These are phyloP conservation scores for Anastrepha ludens DNA, from an alignment of 1,140 invertebrate genomes.

Conservation along the genomic window DNA sequence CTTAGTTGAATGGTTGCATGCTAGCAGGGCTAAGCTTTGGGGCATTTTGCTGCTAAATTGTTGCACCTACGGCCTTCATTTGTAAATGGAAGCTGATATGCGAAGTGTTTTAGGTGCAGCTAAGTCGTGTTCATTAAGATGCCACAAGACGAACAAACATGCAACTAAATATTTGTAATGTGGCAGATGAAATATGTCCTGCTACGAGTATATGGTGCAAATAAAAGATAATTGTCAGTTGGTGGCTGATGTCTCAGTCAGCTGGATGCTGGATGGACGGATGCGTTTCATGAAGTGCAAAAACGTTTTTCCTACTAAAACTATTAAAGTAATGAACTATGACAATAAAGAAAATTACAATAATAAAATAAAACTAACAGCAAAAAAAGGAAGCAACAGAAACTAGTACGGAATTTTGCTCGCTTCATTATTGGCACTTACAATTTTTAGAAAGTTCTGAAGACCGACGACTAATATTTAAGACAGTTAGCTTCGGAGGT, in stretches of 20 bases:
- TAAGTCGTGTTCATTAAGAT: conserved; percentile 38
- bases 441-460: too few relatives aligned
- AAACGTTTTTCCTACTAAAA: not conserved
- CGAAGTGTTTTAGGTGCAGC: conserved; percentile 5
- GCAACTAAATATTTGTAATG: not conserved
- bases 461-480: too few relatives aligned
- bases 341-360: too few relatives aligned
- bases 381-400: too few relatives aligned
- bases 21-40: conserved; percentile 34
- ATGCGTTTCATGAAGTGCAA: not conserved
- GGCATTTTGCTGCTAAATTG: conserved; percentile 23
- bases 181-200: not conserved
- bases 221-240: not conserved
- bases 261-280: not conserved
- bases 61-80: conserved; percentile 40
- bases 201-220: not conserved
- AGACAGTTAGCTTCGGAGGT: too few relatives aligned
- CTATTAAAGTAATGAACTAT: too few relatives aligned
- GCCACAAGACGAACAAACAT: conserved; percentile 18
- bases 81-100: conserved; percentile 46
- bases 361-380: too few relatives aligned
- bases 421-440: too few relatives aligned
- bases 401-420: too few relatives aligned
- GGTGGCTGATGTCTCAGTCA: not conserved
- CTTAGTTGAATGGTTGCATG: not conserved